A percentile compares a stretch with the other conserved stretches of the same genome.
These are phyloP conservation scores for Cebus imitator DNA, from an alignment of 2,113 vertebrate species.

Conservation along the genomic window DNA sequence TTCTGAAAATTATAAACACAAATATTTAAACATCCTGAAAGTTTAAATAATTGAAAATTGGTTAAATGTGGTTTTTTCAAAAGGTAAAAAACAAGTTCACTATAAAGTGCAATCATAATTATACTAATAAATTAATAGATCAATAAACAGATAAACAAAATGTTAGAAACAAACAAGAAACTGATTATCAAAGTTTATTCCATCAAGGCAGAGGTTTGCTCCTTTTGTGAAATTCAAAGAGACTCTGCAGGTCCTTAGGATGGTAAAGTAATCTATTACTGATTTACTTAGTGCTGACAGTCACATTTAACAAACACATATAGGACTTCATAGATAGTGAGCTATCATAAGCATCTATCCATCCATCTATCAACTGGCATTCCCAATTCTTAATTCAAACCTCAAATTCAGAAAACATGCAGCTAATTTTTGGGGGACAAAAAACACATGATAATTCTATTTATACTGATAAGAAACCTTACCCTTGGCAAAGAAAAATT, in stretches of 20 bases:
- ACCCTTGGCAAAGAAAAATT: constrained; percentile 1
- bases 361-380: not conserved
- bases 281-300: not conserved
- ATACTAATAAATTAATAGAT: not conserved
- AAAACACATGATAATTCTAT: not conserved
- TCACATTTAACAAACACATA: not conserved
- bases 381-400: constrained; percentile 15
- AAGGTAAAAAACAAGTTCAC: not conserved
- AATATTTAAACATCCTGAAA: constrained; percentile 25
- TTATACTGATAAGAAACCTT: constrained; percentile 19
- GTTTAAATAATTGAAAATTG: not conserved
- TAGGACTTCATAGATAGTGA: not conserved
- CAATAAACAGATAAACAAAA: not conserved
- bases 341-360: not conserved
- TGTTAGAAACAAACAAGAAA: not conserved
- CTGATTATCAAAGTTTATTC: not conserved
- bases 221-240: not conserved
- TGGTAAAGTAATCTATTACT: not conserved
- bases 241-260: not conserved
- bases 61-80: not conserved
- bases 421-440: not conserved
- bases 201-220: not conserved
- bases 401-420: not conserved
- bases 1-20: constrained; percentile 35
- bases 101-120: constrained; percentile 21